Evolutionary conservation across 2,888 invertebrate genomes (phyloP).

Genomic region (Melipona bicolor): DNA sequence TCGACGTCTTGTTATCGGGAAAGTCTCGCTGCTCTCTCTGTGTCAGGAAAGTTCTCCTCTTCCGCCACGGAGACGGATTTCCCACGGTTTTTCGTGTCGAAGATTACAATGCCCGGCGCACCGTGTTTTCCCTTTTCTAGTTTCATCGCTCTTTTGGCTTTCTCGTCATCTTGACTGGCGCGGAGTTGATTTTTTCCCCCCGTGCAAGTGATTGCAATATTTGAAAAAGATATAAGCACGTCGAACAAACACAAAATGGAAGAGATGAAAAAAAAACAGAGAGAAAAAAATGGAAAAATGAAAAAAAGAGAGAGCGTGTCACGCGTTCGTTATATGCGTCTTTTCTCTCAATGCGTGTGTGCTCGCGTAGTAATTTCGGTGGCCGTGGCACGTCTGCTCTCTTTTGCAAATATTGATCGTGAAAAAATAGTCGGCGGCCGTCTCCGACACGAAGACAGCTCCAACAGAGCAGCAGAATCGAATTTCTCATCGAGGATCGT

Average conservation of each 20-base stretch:
- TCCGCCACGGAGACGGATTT: slow-evolving; percentile 12
- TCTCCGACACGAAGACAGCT: slow-evolving; percentile 38
- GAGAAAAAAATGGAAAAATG: not conserved
- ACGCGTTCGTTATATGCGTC: not conserved
- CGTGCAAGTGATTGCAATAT: not conserved
- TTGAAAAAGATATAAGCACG: not conserved
- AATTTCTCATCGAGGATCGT: slow-evolving; percentile 37
- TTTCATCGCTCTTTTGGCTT: not conserved
- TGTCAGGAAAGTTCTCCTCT: not conserved
- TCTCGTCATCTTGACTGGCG: slow-evolving; percentile 11
- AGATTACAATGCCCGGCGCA: slow-evolving; percentile 2
- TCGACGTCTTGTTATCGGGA: slow-evolving; percentile 7
- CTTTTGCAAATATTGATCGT: slow-evolving; percentile 52
- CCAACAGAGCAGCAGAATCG: slow-evolving; percentile 21
- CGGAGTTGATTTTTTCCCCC: slow-evolving; percentile 8
- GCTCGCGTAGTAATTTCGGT: slow-evolving; percentile 34
- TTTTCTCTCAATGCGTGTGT: slow-evolving; percentile 7
- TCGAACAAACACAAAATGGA: not conserved
- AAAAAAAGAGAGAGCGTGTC: too few species aligned
- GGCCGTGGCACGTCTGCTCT: slow-evolving; percentile 33
- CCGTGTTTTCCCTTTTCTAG: not conserved
- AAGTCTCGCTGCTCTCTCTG: not conserved
- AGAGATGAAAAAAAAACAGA: not conserved
- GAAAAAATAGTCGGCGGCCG: slow-evolving; percentile 33
- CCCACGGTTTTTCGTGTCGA: not conserved